Evolutionary conservation across 1,140 invertebrate genomes (phyloP).

Genomic region (Lycorma delicatula): DNA sequence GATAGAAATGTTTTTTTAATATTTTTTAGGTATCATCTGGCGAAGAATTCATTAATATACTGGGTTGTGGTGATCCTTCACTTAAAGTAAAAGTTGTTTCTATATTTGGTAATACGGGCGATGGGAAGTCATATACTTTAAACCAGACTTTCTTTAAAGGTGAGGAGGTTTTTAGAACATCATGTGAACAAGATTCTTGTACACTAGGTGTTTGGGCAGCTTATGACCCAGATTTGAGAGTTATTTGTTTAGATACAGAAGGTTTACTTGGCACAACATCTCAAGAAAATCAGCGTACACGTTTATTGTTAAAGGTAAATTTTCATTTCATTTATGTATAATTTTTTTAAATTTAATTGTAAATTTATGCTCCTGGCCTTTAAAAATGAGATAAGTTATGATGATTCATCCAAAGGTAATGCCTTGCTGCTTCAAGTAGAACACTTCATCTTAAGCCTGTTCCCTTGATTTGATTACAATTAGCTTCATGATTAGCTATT

Average conservation of each 20-base stretch:
- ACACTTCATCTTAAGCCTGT: too few relatives aligned
- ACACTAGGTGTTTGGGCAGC: constrained; percentile 76
- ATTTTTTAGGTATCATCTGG: constrained; percentile 40
- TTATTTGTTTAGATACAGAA: constrained; percentile 74
- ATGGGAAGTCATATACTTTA: constrained; percentile 75
- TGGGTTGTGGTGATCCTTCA: constrained; percentile 39
- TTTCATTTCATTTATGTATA: too few relatives aligned
- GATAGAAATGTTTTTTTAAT: background rate
- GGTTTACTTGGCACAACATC: constrained; percentile 57
- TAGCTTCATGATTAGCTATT: too few relatives aligned
- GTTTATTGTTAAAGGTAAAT: constrained; percentile 62
- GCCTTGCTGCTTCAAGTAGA: too few relatives aligned
- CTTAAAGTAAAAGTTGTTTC: constrained; percentile 70
- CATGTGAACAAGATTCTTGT: constrained; percentile 59
- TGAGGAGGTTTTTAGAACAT: constrained; percentile 64
- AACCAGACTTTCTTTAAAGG: constrained; percentile 75
- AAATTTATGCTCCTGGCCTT: too few relatives aligned
- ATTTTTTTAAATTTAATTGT: too few relatives aligned
- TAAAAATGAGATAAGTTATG: too few relatives aligned
- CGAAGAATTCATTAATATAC: constrained; percentile 43
- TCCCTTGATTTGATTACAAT: too few relatives aligned
- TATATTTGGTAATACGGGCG: constrained; percentile 81
- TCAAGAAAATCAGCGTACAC: constrained; percentile 59
- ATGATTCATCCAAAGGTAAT: too few relatives aligned
- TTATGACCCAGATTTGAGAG: constrained; percentile 52